phyloP scores from a whole-genome alignment of 2,797 vertebrate genomes.

The Mastacembelus armatus region DNA sequence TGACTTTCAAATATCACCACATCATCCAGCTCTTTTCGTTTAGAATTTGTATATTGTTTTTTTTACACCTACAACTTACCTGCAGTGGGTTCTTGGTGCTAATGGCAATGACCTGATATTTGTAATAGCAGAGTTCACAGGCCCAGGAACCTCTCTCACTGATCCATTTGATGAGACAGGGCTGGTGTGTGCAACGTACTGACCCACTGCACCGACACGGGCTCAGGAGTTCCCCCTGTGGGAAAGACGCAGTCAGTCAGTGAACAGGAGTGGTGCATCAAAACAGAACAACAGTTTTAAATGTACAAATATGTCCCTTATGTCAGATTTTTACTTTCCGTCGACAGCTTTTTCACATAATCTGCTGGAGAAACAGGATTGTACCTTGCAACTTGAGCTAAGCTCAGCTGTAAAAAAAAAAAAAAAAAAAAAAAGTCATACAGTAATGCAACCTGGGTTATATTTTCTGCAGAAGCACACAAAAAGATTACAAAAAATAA shows the following conservation, averaged over 20 bases:
- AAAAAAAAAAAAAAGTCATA: not conserved
- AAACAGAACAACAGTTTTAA: not conserved
- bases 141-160: conserved; percentile 98
- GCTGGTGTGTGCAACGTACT: conserved; percentile 94
- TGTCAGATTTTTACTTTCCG: not conserved
- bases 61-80: conserved; percentile 80
- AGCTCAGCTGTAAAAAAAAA: not conserved
- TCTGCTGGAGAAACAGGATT: not conserved
- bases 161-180: conserved; percentile 99
- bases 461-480: not conserved
- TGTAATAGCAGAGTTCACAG: conserved; percentile 99
- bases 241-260: conserved; percentile 35
- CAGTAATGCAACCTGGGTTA: not conserved
- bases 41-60: not conserved
- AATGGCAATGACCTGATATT: conserved; percentile 99
- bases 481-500: not conserved
- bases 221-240: conserved; percentile 96
- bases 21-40: not conserved
- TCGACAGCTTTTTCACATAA: conserved; percentile 11
- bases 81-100: conserved; percentile 99
- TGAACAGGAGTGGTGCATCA: not conserved
- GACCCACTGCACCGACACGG: conserved; percentile 97
- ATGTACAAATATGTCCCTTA: not conserved
- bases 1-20: not conserved
- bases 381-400: not conserved